Evolutionary conservation across 2,113 vertebrate species (phyloP), one percentile per base, ranked within the genome.

Genomic region (Panthera leo): DNA sequence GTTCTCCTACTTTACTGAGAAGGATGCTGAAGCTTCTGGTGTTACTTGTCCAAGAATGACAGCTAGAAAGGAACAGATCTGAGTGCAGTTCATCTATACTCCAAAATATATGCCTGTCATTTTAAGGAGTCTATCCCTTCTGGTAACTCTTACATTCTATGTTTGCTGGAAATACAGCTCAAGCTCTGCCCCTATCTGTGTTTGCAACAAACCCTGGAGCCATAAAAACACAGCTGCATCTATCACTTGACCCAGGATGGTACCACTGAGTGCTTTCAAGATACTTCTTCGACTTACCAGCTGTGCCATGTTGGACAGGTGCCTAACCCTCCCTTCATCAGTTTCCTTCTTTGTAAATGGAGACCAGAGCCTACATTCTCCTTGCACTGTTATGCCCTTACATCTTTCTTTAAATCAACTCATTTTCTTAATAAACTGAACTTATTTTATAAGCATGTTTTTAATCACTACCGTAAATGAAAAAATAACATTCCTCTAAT

Each of bases 191-290:
- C 70, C 82, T 51, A 65, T 63, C 91, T 75, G 63, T 94, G 91
- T 97, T 91, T 84, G 39, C 96, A 96, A 97, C 86, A 92, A 31
- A 96, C n/a, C 86, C 65, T 39, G 31, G 87, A 89, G 53, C 29
- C 16, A 73, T 91, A 61, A 82, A 96, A 51, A 10, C 53, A n/a
- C 85, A 96, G 88, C 65, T 76, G 78, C 88, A 80, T 39, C 86
- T 65, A 76, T 85, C 71, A 70, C 55, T 55, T 85, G 92, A 97
- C 82, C 82, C 94, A 92, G 55, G 21, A 89, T 45, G 68, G 48
- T 70, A 83, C 53, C 55, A 12, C 23, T 3, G 0, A 92, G 73
- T 5, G 48, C n/a, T 84, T 42, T 58, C n/a, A 9, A 63, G 85
- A 91, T 51, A 67, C 80, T 45, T n/a, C 70, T 85, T 79, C 10